Conservation (phyloP, 2,113 vertebrate species). For the Ia io region DNA sequence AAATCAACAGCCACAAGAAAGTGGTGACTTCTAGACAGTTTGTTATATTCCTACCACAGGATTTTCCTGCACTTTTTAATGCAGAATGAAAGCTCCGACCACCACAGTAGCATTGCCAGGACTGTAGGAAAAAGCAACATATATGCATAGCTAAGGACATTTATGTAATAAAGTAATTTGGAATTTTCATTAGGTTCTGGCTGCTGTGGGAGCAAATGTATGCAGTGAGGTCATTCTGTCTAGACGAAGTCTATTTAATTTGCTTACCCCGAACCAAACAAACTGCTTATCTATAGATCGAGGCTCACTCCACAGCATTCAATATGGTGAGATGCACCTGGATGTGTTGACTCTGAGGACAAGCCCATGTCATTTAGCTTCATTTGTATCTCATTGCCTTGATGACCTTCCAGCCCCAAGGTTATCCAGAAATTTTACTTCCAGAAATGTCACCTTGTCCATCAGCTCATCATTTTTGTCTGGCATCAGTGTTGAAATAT, state of each 20-base stretch:
- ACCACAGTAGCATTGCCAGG: background rate
- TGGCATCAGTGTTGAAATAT: background rate
- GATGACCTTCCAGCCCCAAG: background rate
- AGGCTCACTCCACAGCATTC: slow-evolving; percentile 43
- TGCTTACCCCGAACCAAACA: slow-evolving; percentile 50
- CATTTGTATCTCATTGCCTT: background rate
- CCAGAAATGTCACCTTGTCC: background rate
- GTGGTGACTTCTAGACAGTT: background rate
- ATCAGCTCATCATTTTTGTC: background rate
- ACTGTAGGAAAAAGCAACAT: slow-evolving; percentile 32
- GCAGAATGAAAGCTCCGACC: background rate
- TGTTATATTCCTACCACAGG: background rate
- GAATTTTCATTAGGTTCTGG: slow-evolving; percentile 60
- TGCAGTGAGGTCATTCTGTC: slow-evolving; percentile 56
- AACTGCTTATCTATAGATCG: slow-evolving; percentile 75
- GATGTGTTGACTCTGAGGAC: slow-evolving; percentile 27
- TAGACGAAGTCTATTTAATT: slow-evolving; percentile 55
- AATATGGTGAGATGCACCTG: slow-evolving; percentile 63
- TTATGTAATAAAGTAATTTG: slow-evolving; percentile 69
- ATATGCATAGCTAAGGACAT: slow-evolving; percentile 62
- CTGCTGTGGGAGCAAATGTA: slow-evolving; percentile 52
- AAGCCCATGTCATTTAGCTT: slow-evolving; percentile 32
- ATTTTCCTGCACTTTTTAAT: background rate
- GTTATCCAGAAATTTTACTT: slow-evolving; percentile 36
- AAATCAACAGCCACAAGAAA: background rate